phyloP scores from a whole-genome alignment of 2,797 vertebrate species.

The Schizopygopsis pylzovi region DNA sequence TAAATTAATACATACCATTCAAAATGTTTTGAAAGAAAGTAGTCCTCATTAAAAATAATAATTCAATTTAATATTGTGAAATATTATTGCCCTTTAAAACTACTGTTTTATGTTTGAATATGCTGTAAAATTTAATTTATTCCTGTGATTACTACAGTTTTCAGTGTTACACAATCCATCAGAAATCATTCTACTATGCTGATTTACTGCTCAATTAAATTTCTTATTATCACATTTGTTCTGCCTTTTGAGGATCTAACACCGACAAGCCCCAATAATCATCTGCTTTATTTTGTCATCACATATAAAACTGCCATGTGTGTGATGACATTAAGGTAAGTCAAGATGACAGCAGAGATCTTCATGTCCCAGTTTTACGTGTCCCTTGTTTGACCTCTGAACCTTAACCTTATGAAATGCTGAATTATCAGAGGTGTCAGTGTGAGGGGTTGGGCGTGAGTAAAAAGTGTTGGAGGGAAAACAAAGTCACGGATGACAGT shows the following conservation, averaged over 20 bases:
- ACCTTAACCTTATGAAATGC: constrained; percentile 27
- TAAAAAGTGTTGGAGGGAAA: not conserved
- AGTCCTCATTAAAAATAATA: not conserved
- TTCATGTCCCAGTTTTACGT: not conserved
- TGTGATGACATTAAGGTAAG: no score
- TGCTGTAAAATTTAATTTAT: no score
- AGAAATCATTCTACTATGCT: no score
- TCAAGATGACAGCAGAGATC: no score
- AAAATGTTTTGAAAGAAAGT: not conserved
- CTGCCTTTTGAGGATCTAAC: no score
- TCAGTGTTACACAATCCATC: no score
- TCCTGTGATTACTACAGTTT: no score
- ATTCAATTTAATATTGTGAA: not conserved
- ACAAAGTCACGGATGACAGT: constrained; percentile 5
- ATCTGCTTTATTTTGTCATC: no score
- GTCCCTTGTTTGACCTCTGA: constrained; percentile 32
- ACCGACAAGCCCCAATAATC: no score
- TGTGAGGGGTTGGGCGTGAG: not conserved
- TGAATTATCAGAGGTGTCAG: constrained; percentile 31
- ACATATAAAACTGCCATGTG: no score
- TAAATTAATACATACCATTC: not conserved
- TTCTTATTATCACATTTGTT: no score
- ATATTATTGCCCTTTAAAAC: not conserved
- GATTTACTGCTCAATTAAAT: no score
- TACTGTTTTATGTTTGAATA: not conserved